Conservation (phyloP, 2,113 vertebrate genomes). For the Stegastes partitus region DNA sequence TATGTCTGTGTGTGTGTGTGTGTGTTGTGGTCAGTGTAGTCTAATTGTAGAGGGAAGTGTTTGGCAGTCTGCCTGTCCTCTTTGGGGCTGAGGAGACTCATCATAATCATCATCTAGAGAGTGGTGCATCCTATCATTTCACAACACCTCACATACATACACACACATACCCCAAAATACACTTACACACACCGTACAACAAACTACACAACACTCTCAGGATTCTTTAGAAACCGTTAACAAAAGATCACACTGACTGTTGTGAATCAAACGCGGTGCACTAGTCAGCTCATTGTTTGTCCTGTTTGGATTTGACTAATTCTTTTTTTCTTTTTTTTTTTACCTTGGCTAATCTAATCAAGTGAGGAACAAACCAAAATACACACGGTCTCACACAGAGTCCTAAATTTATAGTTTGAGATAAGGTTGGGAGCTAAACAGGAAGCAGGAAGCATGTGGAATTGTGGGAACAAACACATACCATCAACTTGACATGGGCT, state of each 20-base stretch:
- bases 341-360: conserved; percentile 50
- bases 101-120: conserved; percentile 55
- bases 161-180: conserved; percentile 20
- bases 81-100: conserved; percentile 45
- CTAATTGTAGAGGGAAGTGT: conserved; percentile 68
- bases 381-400: conserved; percentile 19
- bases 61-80: conserved; percentile 38
- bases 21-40: conserved; percentile 48
- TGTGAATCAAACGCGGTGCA: not conserved
- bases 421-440: conserved; percentile 63
- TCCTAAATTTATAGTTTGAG: conserved; percentile 51
- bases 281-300: conserved; percentile 20
- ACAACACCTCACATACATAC: conserved; percentile 38
- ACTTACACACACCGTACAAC: conserved; percentile 3
- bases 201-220: not conserved
- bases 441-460: conserved; percentile 75
- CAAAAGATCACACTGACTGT: not conserved
- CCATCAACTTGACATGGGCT: conserved; percentile 14
- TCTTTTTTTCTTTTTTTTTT: conserved; percentile 48
- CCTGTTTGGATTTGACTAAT: conserved; percentile 25
- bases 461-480: conserved; percentile 50
- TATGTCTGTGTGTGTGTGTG: conserved; percentile 20
- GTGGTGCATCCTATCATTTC: conserved; percentile 61
- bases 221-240: not conserved
- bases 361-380: conserved; percentile 17